Conservation (phyloP, 2,888 invertebrate genomes). For the Branchinecta sandiegonensis region DNA sequence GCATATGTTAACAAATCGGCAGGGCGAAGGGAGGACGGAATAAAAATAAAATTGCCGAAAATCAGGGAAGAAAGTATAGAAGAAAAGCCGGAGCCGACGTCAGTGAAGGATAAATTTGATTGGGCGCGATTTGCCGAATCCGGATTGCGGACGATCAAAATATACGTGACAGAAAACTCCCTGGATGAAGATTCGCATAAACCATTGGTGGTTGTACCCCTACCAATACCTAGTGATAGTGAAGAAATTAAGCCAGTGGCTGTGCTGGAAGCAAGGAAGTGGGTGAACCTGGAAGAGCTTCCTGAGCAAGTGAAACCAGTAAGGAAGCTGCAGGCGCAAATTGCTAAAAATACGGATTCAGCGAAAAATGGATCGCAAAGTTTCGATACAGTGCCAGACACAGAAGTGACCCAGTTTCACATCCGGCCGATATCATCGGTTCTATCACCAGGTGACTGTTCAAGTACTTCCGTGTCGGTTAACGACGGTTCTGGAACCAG, state of each 20-base stretch:
- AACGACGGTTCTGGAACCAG: background rate
- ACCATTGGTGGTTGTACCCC: conserved; percentile 28
- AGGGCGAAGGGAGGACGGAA: conserved; percentile 22
- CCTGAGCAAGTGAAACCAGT: conserved; percentile 41
- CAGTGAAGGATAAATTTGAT: conserved; percentile 31
- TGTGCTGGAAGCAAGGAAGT: conserved; percentile 33
- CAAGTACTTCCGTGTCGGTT: background rate
- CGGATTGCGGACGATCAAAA: conserved; percentile 40
- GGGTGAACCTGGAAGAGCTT: conserved; percentile 76
- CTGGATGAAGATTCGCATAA: conserved; percentile 27
- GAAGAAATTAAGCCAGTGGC: conserved; percentile 21
- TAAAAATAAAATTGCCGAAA: conserved; percentile 31
- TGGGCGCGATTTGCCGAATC: conserved; percentile 36
- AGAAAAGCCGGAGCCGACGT: conserved; percentile 41
- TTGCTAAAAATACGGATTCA: too few relatives aligned
- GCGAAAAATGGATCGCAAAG: background rate
- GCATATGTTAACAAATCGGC: conserved; percentile 44
- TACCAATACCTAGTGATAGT: conserved; percentile 32
- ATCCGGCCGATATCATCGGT: background rate
- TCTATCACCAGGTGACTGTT: background rate
- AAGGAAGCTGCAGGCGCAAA: background rate
- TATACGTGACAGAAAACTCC: conserved; percentile 26
- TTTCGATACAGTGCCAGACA: background rate
- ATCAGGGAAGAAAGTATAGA: conserved; percentile 52
- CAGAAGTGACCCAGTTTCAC: conserved; percentile 5